Base-by-base conservation (phyloP, 2,113 vertebrate species). In the Mionectes macconnelli region DNA sequence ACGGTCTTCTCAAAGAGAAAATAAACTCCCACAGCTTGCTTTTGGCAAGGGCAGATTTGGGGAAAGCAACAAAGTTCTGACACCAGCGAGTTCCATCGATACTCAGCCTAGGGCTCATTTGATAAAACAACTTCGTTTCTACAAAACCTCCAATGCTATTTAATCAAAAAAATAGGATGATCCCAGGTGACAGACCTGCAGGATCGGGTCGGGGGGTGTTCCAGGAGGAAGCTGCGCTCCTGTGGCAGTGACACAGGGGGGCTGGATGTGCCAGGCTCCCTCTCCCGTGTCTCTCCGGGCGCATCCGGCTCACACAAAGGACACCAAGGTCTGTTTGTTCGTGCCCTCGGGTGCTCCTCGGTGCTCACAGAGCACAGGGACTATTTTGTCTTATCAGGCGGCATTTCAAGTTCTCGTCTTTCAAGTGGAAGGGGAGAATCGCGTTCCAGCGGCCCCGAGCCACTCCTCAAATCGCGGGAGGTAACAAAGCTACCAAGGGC, bases 51-150 rank as follows among this genome's bases (percentile, higher is more conserved):
- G 37, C 12, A 81, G 28, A 4, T 16, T 9, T 37, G 52, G 75
- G 55, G 23, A 87, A 68, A 87, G n/a, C 35, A 66, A n/a, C 12
- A 21, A 21, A 47, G 42, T 8, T 30, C 76, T n/a, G 35, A 47
- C 37, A 69, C 23, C 23, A 18, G 4, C 0, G 0, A 75, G 37
- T 25, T 62, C 23, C 10, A 1, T n/a, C 4, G 82, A 27, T 5
- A 14, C 28, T 25, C n/a, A 14, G 6, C 37, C 68, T 4, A 25
- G 31, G 33, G 49, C 49, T 87, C 30, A 4, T 13, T 0, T 35
- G 16, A n/a, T 19, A 39, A 22, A 84, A 10, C 14, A 47, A 14
- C 12, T 59, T 21, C 10, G n/a, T 14, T 53, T 39, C 25, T 33
- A 22, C 6, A 19, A 28, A 55, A 5, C 56, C 39, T 2, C 44